A percentile compares a stretch with the other conserved stretches of the same genome.
Conservation (phyloP, 2,888 invertebrate genomes). For the Lysandra coridon region DNA sequence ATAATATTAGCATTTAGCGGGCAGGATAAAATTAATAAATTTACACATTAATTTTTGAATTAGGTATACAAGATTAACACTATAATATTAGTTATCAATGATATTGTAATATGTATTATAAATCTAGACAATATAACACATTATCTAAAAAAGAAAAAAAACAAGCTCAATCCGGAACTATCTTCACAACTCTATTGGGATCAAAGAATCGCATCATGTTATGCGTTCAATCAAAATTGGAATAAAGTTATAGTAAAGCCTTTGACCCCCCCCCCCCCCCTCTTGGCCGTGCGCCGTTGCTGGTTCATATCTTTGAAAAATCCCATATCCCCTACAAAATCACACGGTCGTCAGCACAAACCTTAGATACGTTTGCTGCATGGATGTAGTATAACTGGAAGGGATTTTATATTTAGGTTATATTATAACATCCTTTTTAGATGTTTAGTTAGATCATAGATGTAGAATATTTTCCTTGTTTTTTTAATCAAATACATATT, state of each 20-base stretch:
- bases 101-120: too few species aligned
- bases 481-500: too few species aligned
- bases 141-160: neutral
- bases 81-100: too few species aligned
- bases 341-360: slow-evolving; percentile 72
- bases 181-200: neutral
- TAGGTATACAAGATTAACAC: too few species aligned
- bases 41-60: too few species aligned
- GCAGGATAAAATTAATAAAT: too few species aligned
- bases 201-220: slow-evolving; percentile 7
- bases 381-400: slow-evolving; percentile 37
- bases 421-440: too few species aligned
- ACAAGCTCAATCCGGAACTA: neutral
- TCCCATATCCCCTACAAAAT: slow-evolving; percentile 74
- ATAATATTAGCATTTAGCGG: too few species aligned
- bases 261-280: slow-evolving; percentile 43
- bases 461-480: too few species aligned
- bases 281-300: slow-evolving; percentile 60
- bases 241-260: slow-evolving; percentile 32
- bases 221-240: slow-evolving; percentile 13
- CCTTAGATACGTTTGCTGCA: slow-evolving; percentile 50
- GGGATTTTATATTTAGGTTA: neutral
- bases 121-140: neutral
- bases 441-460: too few species aligned
- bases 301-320: slow-evolving; percentile 66